Conservation (phyloP, 2,888 invertebrate genomes). For the Geotrupes spiniger region DNA sequence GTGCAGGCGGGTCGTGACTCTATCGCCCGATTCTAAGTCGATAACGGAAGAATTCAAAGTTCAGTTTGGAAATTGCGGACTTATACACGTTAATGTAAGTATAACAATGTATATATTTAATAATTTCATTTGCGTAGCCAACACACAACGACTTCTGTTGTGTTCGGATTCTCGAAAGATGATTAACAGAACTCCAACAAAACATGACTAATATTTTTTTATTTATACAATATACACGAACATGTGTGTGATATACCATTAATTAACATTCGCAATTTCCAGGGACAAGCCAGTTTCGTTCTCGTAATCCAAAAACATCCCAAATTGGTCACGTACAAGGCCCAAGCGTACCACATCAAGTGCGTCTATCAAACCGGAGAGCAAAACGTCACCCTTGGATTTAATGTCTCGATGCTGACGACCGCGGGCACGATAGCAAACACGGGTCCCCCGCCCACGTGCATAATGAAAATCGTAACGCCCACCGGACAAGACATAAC, state of each 20-base stretch:
- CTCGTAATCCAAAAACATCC: conserved; percentile 96
- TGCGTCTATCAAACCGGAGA: conserved; percentile 94
- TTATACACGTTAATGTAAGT: conserved; percentile 85
- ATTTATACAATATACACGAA: too few relatives aligned
- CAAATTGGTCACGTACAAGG: conserved; percentile 88
- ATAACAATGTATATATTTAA: too few relatives aligned
- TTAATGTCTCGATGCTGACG: conserved; percentile 93
- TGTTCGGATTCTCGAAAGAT: too few relatives aligned
- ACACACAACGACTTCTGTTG: too few relatives aligned
- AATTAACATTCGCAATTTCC: too few relatives aligned
- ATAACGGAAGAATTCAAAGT: conserved; percentile 64
- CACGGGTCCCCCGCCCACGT: conserved; percentile 90
- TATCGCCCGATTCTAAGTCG: conserved; percentile 64
- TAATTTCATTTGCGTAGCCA: too few relatives aligned
- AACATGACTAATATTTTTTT: too few relatives aligned
- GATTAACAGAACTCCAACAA: too few relatives aligned
- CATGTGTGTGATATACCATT: too few relatives aligned
- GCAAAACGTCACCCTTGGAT: conserved; percentile 87
- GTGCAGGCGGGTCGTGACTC: conserved; percentile 77
- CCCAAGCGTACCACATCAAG: conserved; percentile 94
- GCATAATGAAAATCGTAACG: conserved; percentile 88
- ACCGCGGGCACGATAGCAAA: conserved; percentile 94
- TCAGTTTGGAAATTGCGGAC: conserved; percentile 86
- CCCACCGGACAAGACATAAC: conserved; percentile 84
- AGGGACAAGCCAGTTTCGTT: conserved; percentile 90